These are phyloP conservation scores for Agapornis roseicollis DNA, from an alignment of 2,113 vertebrate species.

Conservation along the genomic window DNA sequence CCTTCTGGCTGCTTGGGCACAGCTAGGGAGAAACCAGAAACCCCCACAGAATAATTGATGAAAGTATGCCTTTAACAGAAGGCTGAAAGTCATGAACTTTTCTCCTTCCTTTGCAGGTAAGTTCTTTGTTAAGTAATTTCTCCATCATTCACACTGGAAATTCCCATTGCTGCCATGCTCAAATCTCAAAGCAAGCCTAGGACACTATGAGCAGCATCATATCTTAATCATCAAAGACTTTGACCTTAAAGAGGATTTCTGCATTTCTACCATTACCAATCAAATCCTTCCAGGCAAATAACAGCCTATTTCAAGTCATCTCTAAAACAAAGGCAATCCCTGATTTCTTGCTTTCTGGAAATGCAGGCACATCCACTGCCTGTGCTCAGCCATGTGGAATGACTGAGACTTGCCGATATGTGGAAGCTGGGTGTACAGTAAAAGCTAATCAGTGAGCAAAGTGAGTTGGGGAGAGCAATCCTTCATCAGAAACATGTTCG, in stretches of 20 bases:
- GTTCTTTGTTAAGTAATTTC: not conserved
- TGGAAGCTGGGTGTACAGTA: not conserved
- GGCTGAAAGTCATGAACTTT: not conserved
- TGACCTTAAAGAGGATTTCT: not conserved
- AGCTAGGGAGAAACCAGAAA: not conserved
- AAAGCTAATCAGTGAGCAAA: not conserved
- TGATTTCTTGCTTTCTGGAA: not conserved
- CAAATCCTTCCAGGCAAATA: not conserved
- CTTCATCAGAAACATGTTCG: not conserved
- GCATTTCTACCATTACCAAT: not conserved
- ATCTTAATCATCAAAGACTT: not conserved
- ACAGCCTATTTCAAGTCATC: not conserved
- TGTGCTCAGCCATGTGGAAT: not conserved
- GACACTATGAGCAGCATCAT: not conserved
- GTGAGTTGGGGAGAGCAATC: not conserved
- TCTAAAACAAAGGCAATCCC: not conserved
- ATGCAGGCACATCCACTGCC: accelerated
- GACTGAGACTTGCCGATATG: not conserved
- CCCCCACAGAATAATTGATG: not conserved
- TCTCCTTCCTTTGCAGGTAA: not conserved
- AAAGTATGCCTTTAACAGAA: not conserved
- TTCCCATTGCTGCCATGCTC: not conserved
- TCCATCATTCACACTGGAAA: not conserved
- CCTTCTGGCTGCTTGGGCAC: not conserved
- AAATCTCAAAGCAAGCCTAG: not conserved